Base-by-base conservation (phyloP, 2,888 invertebrate species). In the Vesta saturnalis region DNA sequence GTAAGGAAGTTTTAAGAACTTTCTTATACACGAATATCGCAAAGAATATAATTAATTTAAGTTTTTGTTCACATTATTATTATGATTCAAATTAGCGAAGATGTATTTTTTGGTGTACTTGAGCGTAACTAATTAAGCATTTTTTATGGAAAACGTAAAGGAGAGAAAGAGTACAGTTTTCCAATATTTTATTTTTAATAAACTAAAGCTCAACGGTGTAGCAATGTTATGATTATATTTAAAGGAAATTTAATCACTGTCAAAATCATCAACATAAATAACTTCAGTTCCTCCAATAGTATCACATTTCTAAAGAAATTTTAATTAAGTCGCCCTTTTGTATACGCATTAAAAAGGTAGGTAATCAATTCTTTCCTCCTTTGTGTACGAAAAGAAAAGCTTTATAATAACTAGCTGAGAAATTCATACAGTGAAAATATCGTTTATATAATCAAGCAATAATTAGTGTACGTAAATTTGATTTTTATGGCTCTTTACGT, bases 1-100 rank as follows among this genome's bases (percentile, higher is more conserved):
- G 59, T 59, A 64, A 59, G 64, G 58, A 64, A 64, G 59, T 64
- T 64, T 64, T 58, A 64, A 64, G 59, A 59, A 64, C 64, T 64
- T 64, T 64, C 64, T 64, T 64, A 52, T 59, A 61, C 15, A 43
- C 14, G 30, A 39, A 39, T 39, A 39, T 47, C 49, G 46, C 23
- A 12, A 47, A 52, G 64, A 54, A 64, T 59, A 58, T 59, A 64
- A 64, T 64, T 64, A 64, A 64, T 64, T 64, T 64, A 23, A 58
- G 57, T 57, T 64, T 64, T 64, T 64, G 52, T 46, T 63, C 43
- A 39, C 59, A 30, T 30, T 46, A 64, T 64, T 64, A 58, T 64
- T 59, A 64, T 64, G n/a, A 3, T 39, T 52, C 21, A 64, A 64
- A 64, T 64, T 64, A 59, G 59, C 52, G 39, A n/a, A 39, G n/a